These are phyloP conservation scores for Carpatolechia fugitivella DNA, from an alignment of 2,888 invertebrate species.

Conservation along the genomic window DNA sequence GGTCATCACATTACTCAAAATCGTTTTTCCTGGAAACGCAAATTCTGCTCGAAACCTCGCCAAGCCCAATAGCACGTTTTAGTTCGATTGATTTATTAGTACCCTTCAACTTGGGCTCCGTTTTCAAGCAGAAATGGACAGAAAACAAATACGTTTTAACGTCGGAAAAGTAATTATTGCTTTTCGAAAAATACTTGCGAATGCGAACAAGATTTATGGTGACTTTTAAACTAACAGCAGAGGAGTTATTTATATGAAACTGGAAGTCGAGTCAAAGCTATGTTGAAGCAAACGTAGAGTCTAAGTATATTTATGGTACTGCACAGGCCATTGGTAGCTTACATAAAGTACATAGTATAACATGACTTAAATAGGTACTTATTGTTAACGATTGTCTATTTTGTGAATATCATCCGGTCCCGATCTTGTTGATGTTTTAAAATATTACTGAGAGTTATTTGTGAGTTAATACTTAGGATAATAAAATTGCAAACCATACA, in stretches of 20 bases:
- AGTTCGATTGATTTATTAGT: slow-evolving; percentile 45
- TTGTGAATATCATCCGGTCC: too few relatives aligned
- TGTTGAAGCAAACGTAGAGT: neutral
- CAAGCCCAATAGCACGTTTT: slow-evolving; percentile 36
- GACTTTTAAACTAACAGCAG: slow-evolving; percentile 26
- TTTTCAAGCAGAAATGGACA: slow-evolving; percentile 14
- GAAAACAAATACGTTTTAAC: slow-evolving; percentile 32
- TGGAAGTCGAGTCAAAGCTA: slow-evolving; percentile 1
- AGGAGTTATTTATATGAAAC: slow-evolving; percentile 5
- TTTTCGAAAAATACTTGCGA: slow-evolving; percentile 27
- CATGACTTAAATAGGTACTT: too few relatives aligned
- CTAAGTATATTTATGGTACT: neutral
- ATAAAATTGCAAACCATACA: too few relatives aligned
- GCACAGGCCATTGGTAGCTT: neutral
- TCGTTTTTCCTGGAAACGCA: slow-evolving; percentile 40
- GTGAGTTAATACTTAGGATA: too few relatives aligned
- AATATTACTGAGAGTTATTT: too few relatives aligned
- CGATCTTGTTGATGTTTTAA: too few relatives aligned
- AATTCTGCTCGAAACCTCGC: slow-evolving; percentile 31
- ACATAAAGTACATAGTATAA: too few relatives aligned
- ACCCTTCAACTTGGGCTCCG: slow-evolving; percentile 23
- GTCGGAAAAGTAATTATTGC: slow-evolving; percentile 37
- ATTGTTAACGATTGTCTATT: too few relatives aligned
- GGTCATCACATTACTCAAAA: slow-evolving; percentile 11
- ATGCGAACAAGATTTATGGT: slow-evolving; percentile 37